Conservation (phyloP, 2,113 vertebrate species). For the Oryzias javanicus region DNA sequence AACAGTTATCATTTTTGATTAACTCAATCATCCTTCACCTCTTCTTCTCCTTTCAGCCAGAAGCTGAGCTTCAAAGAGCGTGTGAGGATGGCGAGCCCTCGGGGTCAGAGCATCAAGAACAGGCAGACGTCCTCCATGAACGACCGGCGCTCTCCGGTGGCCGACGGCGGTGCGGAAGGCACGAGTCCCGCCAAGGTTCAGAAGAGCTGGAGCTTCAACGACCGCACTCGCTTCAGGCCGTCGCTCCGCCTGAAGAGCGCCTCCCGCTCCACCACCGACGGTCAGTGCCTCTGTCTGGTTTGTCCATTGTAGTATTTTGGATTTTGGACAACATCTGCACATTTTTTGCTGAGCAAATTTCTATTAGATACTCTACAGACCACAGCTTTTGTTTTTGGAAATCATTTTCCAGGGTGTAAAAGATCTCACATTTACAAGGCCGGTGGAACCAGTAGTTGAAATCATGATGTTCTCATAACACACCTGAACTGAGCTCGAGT, state of each 20-base stretch:
- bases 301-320: too few species aligned
- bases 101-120: slow-evolving; percentile 93
- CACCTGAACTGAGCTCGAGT: too few species aligned
- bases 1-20: neutral
- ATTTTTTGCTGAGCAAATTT: too few species aligned
- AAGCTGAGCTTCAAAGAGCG: slow-evolving; percentile 96
- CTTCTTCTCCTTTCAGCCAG: slow-evolving; percentile 77
- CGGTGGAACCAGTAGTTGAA: too few species aligned
- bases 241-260: slow-evolving; percentile 94
- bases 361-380: too few species aligned
- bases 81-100: slow-evolving; percentile 93
- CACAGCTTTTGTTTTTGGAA: neutral
- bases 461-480: too few species aligned
- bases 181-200: slow-evolving; percentile 94
- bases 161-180: slow-evolving; percentile 83
- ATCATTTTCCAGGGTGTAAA: too few species aligned
- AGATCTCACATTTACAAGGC: too few species aligned
- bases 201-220: slow-evolving; percentile 99
- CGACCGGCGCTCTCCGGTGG: slow-evolving; percentile 87
- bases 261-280: slow-evolving; percentile 86
- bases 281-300: slow-evolving; percentile 59
- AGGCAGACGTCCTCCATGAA: slow-evolving; percentile 86
- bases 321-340: too few species aligned
- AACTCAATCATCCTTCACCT: neutral
- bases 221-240: slow-evolving; percentile 92